These are phyloP conservation scores for Catostomus latipinnis DNA, from an alignment of 2,797 vertebrate genomes.

Conservation along the genomic window DNA sequence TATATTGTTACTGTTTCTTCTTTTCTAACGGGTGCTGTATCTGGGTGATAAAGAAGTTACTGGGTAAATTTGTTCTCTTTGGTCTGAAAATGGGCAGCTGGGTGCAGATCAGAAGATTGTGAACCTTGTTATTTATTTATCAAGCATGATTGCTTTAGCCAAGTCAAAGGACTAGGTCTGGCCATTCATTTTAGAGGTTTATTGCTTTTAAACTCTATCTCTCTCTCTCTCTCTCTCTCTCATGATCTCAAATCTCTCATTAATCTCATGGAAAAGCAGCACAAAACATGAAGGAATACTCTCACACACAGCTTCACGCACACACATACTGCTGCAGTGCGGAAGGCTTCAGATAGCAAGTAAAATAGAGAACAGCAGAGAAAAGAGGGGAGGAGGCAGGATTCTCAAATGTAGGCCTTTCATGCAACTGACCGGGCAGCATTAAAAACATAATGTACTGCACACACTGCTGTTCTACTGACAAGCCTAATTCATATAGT, in stretches of 20 bases:
- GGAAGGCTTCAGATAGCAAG: slow-evolving; percentile 44
- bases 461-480: background rate
- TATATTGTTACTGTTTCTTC: too few relatives aligned
- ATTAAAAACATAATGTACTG: slow-evolving; percentile 3
- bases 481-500: background rate
- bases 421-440: background rate
- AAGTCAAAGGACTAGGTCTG: slow-evolving; percentile 17
- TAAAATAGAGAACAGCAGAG: slow-evolving; percentile 27
- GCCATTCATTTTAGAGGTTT: slow-evolving; percentile 28
- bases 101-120: slow-evolving; percentile 6
- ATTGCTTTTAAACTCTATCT: background rate
- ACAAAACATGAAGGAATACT: slow-evolving; percentile 46
- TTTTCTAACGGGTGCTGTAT: background rate
- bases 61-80: background rate
- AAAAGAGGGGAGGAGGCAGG: slow-evolving; percentile 1
- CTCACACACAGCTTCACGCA: slow-evolving; percentile 23
- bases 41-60: background rate
- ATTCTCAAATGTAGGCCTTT: slow-evolving; percentile 33
- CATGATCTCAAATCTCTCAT: slow-evolving; percentile 54
- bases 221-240: slow-evolving; percentile 6
- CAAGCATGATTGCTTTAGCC: slow-evolving; percentile 32
- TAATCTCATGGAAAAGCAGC: slow-evolving; percentile 49
- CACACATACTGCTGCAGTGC: slow-evolving; percentile 66
- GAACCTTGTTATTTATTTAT: slow-evolving; percentile 12
- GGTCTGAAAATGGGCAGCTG: slow-evolving; percentile 16